Base-by-base conservation (phyloP, 2,888 invertebrate species). In the Drosophila limbata region DNA sequence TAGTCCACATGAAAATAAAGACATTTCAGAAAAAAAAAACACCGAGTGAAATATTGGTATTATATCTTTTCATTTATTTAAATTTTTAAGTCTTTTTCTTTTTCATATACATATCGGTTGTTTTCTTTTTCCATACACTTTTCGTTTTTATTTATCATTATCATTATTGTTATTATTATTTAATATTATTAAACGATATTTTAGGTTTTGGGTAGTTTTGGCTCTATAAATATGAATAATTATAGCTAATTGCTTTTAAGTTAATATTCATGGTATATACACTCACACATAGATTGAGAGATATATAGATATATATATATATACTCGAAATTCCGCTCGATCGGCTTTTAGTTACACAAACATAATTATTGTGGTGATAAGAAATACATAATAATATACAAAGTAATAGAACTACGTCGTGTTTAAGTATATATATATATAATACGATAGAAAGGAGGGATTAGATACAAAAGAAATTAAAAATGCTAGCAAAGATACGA, bases 11-110 rank as follows among this genome's bases (percentile, higher is more conserved):
- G n/a, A n/a, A n/a, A n/a, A n/a, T n/a, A n/a, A n/a, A n/a, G n/a
- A n/a, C n/a, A n/a, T n/a, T n/a, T n/a, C n/a, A n/a, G n/a, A n/a
- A n/a, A n/a, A n/a, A n/a, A n/a, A n/a, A 25, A 37, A 21, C 10
- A 50, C n/a, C n/a, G 10, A 37, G 13, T 25, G 21, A 6, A 4
- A 11, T 11, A 10, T 87, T 88, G 89, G 87, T 84, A 84, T 84
- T 84, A 88, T 84, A 72, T 83, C 82, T 61, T 88, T 87, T 89
- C 79, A 89, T 85, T 85, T 89, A 87, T 89, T 85, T 88, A 85
- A 89, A 85, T 88, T 85, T 89, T 89, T 76, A 85, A 85, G 85
- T 85, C 85, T 85, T 85, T 84, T 84, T 69, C 78, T 76, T 84
- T 84, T 80, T 81, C 72, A 74, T 71, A 71, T 75, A 77, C 75